phyloP scores from a whole-genome alignment of 2,797 vertebrate genomes.

The Notamacropus eugenii region DNA sequence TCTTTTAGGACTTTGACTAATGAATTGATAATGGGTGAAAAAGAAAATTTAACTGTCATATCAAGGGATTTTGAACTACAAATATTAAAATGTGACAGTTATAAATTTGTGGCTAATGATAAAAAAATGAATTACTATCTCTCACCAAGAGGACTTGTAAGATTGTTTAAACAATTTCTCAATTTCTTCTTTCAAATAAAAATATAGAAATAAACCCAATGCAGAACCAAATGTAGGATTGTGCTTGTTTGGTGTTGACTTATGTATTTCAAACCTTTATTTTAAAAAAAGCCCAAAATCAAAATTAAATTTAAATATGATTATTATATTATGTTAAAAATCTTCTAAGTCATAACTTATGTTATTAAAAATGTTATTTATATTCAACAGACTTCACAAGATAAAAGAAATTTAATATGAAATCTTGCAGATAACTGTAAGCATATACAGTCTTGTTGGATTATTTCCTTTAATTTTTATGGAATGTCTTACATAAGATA shows the following conservation, averaged over 20 bases:
- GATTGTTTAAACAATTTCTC: background rate
- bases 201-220: background rate
- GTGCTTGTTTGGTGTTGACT: background rate
- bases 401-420: background rate
- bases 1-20: background rate
- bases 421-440: background rate
- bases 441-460: background rate
- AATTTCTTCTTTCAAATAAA: background rate
- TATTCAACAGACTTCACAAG: background rate
- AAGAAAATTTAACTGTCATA: background rate
- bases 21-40: background rate
- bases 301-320: background rate
- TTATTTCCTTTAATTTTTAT: background rate
- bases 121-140: background rate
- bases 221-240: background rate
- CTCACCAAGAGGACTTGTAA: background rate
- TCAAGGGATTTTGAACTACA: background rate
- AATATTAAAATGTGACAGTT: background rate
- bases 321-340: background rate
- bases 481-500: background rate
- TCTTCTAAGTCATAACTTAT: background rate
- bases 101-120: background rate
- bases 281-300: background rate
- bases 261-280: background rate
- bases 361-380: background rate